These are phyloP conservation scores for Manis crassicaudata DNA, from an alignment of 2,797 vertebrate genomes.

Conservation along the genomic window DNA sequence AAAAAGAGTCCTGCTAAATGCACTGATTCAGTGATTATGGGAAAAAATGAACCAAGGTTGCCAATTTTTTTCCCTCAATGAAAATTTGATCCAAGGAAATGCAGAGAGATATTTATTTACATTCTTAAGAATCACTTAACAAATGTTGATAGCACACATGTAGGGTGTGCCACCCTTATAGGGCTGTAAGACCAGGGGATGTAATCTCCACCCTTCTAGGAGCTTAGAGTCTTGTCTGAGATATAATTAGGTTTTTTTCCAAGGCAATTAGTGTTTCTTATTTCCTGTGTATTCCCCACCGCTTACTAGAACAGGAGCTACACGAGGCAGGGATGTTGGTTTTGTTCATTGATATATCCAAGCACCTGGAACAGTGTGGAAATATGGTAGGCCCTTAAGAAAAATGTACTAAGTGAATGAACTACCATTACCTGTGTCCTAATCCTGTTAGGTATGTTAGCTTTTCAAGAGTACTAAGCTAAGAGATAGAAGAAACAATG, in stretches of 20 bases:
- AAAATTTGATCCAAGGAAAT: neutral
- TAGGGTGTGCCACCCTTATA: neutral
- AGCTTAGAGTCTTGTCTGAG: neutral
- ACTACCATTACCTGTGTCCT: neutral
- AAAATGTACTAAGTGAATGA: slow-evolving; percentile 3
- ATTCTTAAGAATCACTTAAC: neutral
- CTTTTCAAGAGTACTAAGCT: neutral
- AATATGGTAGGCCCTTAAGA: neutral
- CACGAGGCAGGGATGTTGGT: neutral
- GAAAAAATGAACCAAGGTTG: neutral
- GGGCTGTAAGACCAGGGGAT: neutral
- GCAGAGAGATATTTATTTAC: neutral
- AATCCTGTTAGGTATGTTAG: neutral
- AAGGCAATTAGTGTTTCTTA: neutral
- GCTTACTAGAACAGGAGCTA: neutral
- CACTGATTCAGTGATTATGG: neutral
- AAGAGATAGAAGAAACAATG: neutral
- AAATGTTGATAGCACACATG: neutral
- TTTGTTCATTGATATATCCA: neutral
- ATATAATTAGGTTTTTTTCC: neutral
- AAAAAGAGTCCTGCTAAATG: neutral
- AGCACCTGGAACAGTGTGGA: neutral
- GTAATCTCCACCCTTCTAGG: neutral
- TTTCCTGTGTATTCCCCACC: neutral
- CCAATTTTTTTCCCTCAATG: neutral